A percentile compares a stretch with the other conserved stretches of the same genome.
These are phyloP conservation scores for Scotopteryx bipunctaria DNA, from an alignment of 2,888 invertebrate species.

Conservation along the genomic window DNA sequence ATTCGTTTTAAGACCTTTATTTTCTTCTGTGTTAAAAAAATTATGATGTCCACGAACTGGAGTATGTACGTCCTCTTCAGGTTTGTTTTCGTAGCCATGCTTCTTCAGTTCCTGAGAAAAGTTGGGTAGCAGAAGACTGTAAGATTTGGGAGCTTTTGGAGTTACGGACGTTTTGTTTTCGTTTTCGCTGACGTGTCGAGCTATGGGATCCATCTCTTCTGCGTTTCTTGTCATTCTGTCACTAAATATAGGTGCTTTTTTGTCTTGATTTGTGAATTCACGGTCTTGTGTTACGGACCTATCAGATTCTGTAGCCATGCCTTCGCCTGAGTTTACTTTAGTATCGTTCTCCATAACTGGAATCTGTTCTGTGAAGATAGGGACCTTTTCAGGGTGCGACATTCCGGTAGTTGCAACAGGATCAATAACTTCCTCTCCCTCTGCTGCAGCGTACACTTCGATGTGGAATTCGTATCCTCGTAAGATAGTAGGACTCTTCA, in stretches of 20 bases:
- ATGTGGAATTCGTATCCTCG: constrained; percentile 68
- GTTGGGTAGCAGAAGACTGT: not conserved
- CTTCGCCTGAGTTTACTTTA: constrained; percentile 9
- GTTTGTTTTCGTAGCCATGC: no score
- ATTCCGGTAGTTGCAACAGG: not conserved
- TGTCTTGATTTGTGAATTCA: constrained; percentile 1
- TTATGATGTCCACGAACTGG: no score
- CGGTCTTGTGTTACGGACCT: not conserved
- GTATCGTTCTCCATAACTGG: constrained; percentile 18
- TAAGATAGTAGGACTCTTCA: constrained; percentile 69
- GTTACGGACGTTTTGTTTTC: not conserved
- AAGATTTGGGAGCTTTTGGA: not conserved
- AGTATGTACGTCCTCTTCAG: no score
- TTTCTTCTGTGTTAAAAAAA: no score
- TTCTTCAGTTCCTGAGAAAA: not conserved
- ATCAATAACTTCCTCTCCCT: constrained; percentile 10
- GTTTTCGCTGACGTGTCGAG: constrained; percentile 10
- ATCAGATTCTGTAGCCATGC: not conserved
- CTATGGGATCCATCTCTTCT: constrained; percentile 2
- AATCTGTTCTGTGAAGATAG: not conserved
- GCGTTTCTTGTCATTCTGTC: constrained; percentile 10
- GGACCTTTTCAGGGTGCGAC: not conserved
- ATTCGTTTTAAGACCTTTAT: no score
- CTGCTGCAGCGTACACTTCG: constrained; percentile 54
- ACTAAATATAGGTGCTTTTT: constrained; percentile 4